A percentile compares a stretch with the other conserved stretches of the same genome.
These are phyloP conservation scores for Ptilonorhynchus violaceus DNA, from an alignment of 2,113 vertebrate species.

Conservation along the genomic window DNA sequence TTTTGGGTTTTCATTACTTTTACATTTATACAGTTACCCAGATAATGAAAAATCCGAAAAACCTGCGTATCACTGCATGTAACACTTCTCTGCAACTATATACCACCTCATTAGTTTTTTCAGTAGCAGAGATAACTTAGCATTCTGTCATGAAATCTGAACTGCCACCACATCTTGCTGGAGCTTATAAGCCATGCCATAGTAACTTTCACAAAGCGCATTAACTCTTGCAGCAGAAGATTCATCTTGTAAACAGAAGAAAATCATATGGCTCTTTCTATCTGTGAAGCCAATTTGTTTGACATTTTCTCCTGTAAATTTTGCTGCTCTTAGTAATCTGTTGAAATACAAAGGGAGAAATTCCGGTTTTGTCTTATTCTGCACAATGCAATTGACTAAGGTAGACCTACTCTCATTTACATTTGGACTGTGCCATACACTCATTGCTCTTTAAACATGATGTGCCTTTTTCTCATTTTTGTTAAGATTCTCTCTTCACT, in stretches of 20 bases:
- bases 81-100: background rate
- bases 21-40: background rate
- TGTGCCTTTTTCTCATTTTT: slow-evolving; percentile 40
- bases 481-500: background rate
- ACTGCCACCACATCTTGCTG: background rate
- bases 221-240: slow-evolving; percentile 1
- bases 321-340: background rate
- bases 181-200: background rate
- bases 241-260: background rate
- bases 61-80: background rate
- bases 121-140: slow-evolving; percentile 31
- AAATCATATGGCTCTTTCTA: background rate
- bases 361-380: background rate
- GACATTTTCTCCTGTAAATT: slow-evolving; percentile 1
- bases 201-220: background rate
- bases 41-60: background rate
- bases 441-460: slow-evolving; percentile 32
- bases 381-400: background rate
- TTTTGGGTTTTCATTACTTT: slow-evolving; percentile 34
- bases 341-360: background rate
- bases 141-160: slow-evolving; percentile 45
- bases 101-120: slow-evolving; percentile 56
- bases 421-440: background rate
- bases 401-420: background rate
- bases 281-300: slow-evolving; percentile 5